Evolutionary conservation across 1,140 invertebrate genomes (phyloP).

Genomic region (Helicorthomorpha holstii): DNA sequence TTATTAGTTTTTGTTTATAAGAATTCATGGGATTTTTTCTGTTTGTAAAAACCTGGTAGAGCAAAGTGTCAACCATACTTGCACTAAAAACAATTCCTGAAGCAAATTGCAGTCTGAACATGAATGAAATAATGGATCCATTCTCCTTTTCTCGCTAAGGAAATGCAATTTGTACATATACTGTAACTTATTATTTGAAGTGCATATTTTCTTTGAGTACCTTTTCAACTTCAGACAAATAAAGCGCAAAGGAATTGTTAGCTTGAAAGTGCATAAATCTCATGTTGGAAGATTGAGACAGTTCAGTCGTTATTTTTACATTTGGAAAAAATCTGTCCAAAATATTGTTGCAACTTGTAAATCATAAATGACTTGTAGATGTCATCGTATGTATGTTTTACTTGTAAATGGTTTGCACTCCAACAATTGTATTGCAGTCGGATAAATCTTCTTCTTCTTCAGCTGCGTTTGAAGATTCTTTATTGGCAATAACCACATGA

Average conservation of each 20-base stretch:
- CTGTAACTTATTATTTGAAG: neutral
- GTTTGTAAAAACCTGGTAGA: conserved; percentile 27
- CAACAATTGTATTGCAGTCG: conserved; percentile 96
- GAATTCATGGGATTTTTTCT: neutral
- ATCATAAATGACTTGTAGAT: no score
- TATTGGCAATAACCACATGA: conserved; percentile 95
- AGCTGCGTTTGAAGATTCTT: conserved; percentile 74
- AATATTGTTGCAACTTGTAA: conserved; percentile 14
- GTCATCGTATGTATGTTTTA: no score
- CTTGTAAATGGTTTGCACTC: conserved; percentile 97
- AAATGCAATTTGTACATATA: conserved; percentile 9
- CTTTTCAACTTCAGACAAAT: conserved; percentile 6
- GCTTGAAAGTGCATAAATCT: conserved; percentile 9
- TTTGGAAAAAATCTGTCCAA: conserved; percentile 93
- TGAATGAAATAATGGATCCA: conserved; percentile 95
- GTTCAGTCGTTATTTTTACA: conserved; percentile 92
- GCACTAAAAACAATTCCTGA: conserved; percentile 89
- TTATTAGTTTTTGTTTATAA: neutral
- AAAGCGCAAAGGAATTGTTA: conserved; percentile 4
- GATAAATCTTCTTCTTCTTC: conserved; percentile 86
- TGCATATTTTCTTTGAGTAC: neutral
- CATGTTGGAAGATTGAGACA: conserved; percentile 96
- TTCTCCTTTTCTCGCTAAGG: conserved; percentile 85
- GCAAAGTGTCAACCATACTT: conserved; percentile 39
- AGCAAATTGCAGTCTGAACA: conserved; percentile 95